Base-by-base conservation (phyloP, 2,888 invertebrate genomes). In the Liopterus haemorrhoidalis region DNA sequence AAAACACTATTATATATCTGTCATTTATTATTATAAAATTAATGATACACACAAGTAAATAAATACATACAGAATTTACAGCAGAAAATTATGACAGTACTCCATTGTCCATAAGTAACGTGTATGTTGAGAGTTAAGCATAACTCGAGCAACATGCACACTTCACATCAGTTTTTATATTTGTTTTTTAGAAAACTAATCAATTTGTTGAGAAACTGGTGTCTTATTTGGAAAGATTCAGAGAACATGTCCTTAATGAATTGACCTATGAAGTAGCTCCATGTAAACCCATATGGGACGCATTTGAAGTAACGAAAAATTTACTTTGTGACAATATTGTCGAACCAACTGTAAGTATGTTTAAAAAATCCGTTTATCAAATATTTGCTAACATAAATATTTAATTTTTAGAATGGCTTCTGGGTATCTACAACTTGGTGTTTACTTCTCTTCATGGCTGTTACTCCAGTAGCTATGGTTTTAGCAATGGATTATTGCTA, bases 211-310 rank as follows among this genome's bases (percentile, higher is more conserved):
- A 73, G 2, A 76, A 83, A 27, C 61, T 85, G 43, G 70, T 76
- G 25, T 74, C 74, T 15, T 84, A 84, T 59, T 66, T 82, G 49
- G 79, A 81, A 18, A 79, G 79, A 48, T 82, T 80, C 73, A 70
- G 81, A 2, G 75, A 75, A 11, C 79, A 85, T 57, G 81, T 82
- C 37, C 67, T 80, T 9, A 63, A 70, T 8, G 77, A 81, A 28
- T 72, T 81, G 21, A 75, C 75, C 2, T 73, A 74, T 41, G 76
- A 78, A 38, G 79, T 83, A 3, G 83, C 82, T 4, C 76, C 76
- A 37, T 87, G 87, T 63, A 72, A 76, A 2, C 85, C 85, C 0
- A 69, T 88, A 25, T 87, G 80, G 71, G 74, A 81, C 31, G 76
- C 84, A 21, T 81, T 77, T 55, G 72, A 81, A 52, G 81, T 81